Conservation (phyloP, 2,113 vertebrate species). For the Spheniscus mendiculus region DNA sequence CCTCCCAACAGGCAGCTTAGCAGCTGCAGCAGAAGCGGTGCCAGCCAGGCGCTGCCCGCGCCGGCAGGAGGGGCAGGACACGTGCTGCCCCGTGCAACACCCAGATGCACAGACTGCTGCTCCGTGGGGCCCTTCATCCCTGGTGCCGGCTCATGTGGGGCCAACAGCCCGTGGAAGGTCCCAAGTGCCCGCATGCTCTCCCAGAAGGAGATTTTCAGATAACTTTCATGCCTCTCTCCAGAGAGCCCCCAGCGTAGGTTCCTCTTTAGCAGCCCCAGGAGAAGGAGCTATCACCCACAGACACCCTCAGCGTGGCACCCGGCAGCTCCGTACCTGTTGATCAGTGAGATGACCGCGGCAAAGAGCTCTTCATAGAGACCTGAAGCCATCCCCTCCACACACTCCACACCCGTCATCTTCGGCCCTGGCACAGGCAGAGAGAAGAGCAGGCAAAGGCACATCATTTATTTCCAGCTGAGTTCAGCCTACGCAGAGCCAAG, state of each 20-base stretch:
- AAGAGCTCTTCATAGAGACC: conserved; percentile 96
- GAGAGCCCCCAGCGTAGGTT: neutral
- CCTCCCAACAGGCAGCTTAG: neutral
- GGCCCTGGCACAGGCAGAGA: conserved; percentile 70
- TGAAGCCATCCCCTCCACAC: conserved; percentile 89
- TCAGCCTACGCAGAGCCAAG: fast-evolving
- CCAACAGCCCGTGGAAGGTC: fast-evolving
- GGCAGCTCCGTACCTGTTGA: conserved; percentile 86
- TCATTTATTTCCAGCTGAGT: fast-evolving
- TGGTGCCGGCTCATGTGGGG: fast-evolving
- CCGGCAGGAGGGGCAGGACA: neutral
- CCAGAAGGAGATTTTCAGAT: fast-evolving
- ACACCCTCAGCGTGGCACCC: neutral
- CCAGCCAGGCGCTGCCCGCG: fast-evolving
- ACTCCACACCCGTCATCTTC: conserved; percentile 86
- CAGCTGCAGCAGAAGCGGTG: neutral
- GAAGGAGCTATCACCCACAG: neutral
- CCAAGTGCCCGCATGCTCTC: fast-evolving
- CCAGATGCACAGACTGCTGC: neutral
- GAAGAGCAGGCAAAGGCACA: neutral
- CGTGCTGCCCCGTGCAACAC: neutral
- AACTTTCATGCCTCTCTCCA: fast-evolving
- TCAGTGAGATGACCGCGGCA: conserved; percentile 80
- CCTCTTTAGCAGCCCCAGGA: neutral
- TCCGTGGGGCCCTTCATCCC: fast-evolving